Conservation (phyloP, 1,140 invertebrate genomes). For the Saccostrea glomerata region DNA sequence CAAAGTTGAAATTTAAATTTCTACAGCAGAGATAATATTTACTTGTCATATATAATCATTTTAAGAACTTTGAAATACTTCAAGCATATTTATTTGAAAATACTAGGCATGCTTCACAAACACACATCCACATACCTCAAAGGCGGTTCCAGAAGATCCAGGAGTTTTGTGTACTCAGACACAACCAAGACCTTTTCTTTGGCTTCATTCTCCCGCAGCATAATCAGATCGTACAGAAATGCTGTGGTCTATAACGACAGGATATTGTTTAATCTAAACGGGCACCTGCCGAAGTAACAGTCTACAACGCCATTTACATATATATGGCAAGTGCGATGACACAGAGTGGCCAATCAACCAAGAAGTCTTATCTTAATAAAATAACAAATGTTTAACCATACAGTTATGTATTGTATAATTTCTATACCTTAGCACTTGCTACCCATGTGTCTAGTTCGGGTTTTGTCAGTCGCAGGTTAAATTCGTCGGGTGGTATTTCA, state of each 20-base stretch:
- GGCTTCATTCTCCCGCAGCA: conserved; percentile 59
- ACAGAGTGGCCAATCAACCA: too few species aligned
- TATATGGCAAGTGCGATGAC: too few species aligned
- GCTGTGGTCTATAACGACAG: conserved; percentile 20
- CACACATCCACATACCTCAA: conserved; percentile 52
- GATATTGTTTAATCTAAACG: background rate
- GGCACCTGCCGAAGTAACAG: too few species aligned
- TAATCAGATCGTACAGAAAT: conserved; percentile 61
- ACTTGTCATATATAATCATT: background rate
- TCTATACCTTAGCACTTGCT: background rate
- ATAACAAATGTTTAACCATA: too few species aligned
- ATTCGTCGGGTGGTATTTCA: background rate
- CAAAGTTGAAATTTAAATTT: conserved; percentile 55
- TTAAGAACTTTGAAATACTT: background rate
- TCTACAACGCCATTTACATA: too few species aligned
- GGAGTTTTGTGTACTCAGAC: conserved; percentile 68
- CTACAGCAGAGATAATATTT: background rate
- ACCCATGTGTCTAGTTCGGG: background rate
- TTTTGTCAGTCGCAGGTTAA: background rate
- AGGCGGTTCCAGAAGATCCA: conserved; percentile 64
- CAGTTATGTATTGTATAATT: background rate
- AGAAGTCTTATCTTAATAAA: too few species aligned
- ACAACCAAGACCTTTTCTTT: conserved; percentile 67
- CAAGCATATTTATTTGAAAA: background rate
- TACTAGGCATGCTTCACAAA: background rate